phyloP scores from a whole-genome alignment of 2,113 vertebrate genomes.

The Ictalurus furcatus region DNA sequence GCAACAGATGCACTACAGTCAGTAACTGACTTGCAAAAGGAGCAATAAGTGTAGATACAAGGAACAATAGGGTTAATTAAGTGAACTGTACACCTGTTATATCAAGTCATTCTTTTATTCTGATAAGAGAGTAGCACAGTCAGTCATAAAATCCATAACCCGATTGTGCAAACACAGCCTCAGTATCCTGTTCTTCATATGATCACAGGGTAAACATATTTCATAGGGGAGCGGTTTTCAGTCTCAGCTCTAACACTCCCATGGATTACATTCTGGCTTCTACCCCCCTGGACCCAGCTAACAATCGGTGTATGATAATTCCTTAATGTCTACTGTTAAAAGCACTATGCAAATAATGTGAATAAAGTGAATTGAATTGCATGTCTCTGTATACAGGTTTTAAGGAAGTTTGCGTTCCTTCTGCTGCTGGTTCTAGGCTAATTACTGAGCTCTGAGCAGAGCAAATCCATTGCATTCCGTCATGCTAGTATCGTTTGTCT shows the following conservation, averaged over 20 bases:
- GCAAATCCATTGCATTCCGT: background rate
- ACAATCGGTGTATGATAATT: background rate
- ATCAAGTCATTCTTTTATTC: background rate
- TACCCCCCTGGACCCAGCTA: background rate
- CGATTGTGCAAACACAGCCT: background rate
- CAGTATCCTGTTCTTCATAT: background rate
- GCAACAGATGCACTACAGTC: background rate
- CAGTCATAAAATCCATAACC: background rate
- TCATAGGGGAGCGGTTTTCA: background rate
- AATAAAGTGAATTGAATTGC: background rate
- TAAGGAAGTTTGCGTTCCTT: background rate
- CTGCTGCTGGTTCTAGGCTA: background rate
- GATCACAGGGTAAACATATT: background rate
- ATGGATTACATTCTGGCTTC: background rate
- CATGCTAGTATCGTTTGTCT: background rate
- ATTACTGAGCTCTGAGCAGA: background rate
- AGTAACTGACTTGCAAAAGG: background rate
- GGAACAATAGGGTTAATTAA: background rate
- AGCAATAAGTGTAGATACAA: background rate
- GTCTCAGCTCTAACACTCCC: background rate
- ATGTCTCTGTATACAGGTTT: background rate
- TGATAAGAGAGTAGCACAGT: background rate
- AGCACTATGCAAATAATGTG: background rate
- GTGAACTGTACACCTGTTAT: background rate
- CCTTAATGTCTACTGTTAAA: background rate